Base-by-base conservation (phyloP, 1,140 invertebrate species). In the Papilio helenus region DNA sequence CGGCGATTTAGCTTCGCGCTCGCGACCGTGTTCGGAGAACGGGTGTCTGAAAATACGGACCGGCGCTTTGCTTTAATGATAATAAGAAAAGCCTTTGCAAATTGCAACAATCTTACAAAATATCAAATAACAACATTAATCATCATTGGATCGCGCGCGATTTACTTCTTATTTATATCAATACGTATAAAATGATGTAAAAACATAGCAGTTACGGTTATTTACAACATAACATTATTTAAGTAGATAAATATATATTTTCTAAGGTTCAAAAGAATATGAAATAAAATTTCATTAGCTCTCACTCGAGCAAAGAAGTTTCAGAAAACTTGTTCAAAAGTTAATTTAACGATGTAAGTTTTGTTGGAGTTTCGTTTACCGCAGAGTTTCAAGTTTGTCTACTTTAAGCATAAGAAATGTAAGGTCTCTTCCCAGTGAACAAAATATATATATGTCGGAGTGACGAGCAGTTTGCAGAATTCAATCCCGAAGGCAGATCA, bases 331-430 rank as follows among this genome's bases (percentile, higher is more conserved):
- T 16, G 14, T 12, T 26, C 61, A 68, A 68, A 68, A 68, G 61
- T 29, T 29, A 68, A 68, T 68, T 34, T 68, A 68, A 68, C 4
- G 61, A 68, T 34, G 23, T 26, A 68, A 68, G 61, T 68, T 68
- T 68, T 68, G 26, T 68, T 18, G 61, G 61, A 29, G 61, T 68
- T 68, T 29, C 23, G 26, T 29, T 68, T 34, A 34, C 61, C 61
- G 26, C 61, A 68, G 61, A 29, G 10, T 29, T 68, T 68, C 23
- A 29, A 29, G 61, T 34, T 68, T 68, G 61, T 29, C 14, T 68
- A 14, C 26, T 29, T 29, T 29, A 12, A 29, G 14, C 26, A 29
- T 68, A 29, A 65, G 58, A 65, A 26, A 65, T 65, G 12, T 26
- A 26, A 65, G 23, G 10, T 12, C 10, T 29, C 26, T 29, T 29